phyloP scores from a whole-genome alignment of 35 echinoderm and acorn worm genomes.

The Strongylocentrotus purpuratus region DNA sequence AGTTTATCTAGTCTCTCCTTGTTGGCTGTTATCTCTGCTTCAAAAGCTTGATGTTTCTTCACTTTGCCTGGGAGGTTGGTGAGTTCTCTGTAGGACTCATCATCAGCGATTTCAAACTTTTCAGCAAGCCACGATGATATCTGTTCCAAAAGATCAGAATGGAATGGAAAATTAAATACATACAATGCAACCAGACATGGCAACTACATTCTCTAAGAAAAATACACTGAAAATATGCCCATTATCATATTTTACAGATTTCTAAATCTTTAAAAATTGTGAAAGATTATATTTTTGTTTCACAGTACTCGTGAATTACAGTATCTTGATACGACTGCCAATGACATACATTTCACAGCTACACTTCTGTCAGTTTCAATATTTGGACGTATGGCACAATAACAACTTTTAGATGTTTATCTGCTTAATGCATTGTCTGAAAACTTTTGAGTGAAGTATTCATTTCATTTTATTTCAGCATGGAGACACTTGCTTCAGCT shows the following conservation, averaged over 20 bases:
- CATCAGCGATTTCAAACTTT: slow-evolving; percentile 67
- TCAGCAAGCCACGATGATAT: slow-evolving; percentile 82
- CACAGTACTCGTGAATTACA: no score
- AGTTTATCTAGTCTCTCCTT: slow-evolving; percentile 72
- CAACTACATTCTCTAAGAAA: background rate
- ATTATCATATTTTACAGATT: background rate
- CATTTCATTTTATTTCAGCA: no score
- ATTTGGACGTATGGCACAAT: no score
- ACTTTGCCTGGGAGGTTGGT: slow-evolving; percentile 82
- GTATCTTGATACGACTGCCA: no score
- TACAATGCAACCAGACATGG: background rate
- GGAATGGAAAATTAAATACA: background rate
- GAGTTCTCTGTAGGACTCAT: slow-evolving; percentile 85
- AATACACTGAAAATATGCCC: background rate
- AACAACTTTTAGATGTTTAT: no score
- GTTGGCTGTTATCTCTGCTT: slow-evolving; percentile 83
- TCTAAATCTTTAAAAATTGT: background rate
- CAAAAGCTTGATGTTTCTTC: slow-evolving; percentile 94
- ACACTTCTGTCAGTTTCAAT: no score
- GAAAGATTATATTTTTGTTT: no score
- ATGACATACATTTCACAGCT: no score
- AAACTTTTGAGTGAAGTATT: no score
- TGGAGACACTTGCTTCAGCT: no score
- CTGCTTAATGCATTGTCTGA: no score
- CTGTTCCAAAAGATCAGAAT: slow-evolving; percentile 47